phyloP scores from a whole-genome alignment of 1,140 invertebrate genomes.

The Lordiphosa mommai region DNA sequence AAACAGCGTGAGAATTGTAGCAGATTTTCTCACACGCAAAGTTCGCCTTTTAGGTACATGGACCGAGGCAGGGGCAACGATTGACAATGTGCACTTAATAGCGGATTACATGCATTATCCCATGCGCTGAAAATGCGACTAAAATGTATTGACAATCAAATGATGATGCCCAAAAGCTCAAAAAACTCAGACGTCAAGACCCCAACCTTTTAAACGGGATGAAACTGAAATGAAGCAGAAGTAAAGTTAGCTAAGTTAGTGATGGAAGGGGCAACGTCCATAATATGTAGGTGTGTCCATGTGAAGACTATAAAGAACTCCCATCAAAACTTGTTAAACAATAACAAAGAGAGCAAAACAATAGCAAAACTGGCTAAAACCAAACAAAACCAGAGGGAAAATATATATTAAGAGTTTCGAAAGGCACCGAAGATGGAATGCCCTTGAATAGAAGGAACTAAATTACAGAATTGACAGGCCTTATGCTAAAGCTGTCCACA shows the following conservation, averaged over 20 bases:
- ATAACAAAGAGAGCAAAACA: slow-evolving; percentile 3
- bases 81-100: slow-evolving; percentile 79
- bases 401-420: slow-evolving; percentile 8
- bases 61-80: slow-evolving; percentile 19
- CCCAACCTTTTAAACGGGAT: slow-evolving; percentile 6
- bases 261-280: background rate
- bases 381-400: background rate
- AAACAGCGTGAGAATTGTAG: slow-evolving; percentile 71
- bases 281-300: background rate
- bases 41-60: slow-evolving; percentile 18
- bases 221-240: slow-evolving; percentile 7
- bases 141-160: slow-evolving; percentile 77
- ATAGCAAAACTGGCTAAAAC: slow-evolving; percentile 15
- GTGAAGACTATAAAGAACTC: slow-evolving; percentile 4
- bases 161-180: slow-evolving; percentile 35
- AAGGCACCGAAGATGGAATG: slow-evolving; percentile 1
- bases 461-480: too few species aligned
- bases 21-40: slow-evolving; percentile 74
- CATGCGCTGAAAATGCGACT: slow-evolving; percentile 63
- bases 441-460: too few species aligned
- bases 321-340: slow-evolving; percentile 2
- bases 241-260: slow-evolving; percentile 4
- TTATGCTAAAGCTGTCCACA: too few species aligned
- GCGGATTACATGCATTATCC: slow-evolving; percentile 80
- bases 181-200: slow-evolving; percentile 39